Evolutionary conservation across 2,888 invertebrate species (phyloP).

Genomic region (Metalampra italica): DNA sequence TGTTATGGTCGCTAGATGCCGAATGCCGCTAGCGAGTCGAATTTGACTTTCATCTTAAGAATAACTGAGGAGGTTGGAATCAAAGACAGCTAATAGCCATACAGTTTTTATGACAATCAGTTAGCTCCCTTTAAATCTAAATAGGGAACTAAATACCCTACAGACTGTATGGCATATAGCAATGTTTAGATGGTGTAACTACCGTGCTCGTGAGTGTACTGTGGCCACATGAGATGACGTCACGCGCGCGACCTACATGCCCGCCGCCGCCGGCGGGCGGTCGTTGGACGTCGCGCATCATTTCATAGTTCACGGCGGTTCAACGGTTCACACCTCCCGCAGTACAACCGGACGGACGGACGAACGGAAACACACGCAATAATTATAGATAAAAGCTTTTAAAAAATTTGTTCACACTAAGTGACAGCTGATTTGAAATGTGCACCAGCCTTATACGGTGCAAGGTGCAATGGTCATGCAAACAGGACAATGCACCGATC

Average conservation of each 20-base stretch:
- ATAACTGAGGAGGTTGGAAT: too few relatives aligned
- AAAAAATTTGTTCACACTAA: neutral
- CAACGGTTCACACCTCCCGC: neutral
- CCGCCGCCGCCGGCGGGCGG: too few relatives aligned
- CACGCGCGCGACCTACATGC: conserved; percentile 9
- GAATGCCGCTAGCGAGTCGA: too few relatives aligned
- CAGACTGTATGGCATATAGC: too few relatives aligned
- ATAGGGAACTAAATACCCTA: too few relatives aligned
- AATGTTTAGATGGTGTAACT: too few relatives aligned
- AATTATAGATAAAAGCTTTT: neutral
- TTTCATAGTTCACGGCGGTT: conserved; percentile 6
- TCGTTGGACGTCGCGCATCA: conserved; percentile 8
- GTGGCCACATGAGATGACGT: conserved; percentile 1
- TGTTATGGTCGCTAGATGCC: too few relatives aligned
- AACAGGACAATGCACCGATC: neutral
- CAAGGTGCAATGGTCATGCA: neutral
- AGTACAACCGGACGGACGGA: neutral
- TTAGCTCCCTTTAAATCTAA: too few relatives aligned
- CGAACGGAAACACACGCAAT: neutral
- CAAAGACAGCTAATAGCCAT: too few relatives aligned
- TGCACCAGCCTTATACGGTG: neutral
- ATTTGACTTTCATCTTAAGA: too few relatives aligned
- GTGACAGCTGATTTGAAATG: too few relatives aligned
- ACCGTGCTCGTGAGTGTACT: neutral
- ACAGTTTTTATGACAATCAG: too few relatives aligned